Conservation (phyloP, 2,888 invertebrate species). For the Hyposoter dolosus region DNA sequence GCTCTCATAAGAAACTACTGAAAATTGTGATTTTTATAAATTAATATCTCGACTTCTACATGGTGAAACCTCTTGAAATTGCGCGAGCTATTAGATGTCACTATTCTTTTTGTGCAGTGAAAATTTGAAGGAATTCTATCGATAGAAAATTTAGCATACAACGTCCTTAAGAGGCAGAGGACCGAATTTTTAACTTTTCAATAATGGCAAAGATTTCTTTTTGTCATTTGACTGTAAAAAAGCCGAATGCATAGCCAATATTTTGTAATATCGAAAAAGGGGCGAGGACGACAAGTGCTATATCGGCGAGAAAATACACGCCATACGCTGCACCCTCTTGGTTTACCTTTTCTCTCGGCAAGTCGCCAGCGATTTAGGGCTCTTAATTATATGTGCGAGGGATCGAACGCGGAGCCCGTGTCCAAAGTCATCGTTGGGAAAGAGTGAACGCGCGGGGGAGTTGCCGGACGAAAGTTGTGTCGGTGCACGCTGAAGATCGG, state of each 20-base stretch:
- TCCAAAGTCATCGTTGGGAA: conserved; percentile 61
- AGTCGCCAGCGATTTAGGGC: conserved; percentile 82
- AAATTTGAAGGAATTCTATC: too few relatives aligned
- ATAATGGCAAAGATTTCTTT: too few relatives aligned
- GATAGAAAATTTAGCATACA: too few relatives aligned
- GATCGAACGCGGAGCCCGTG: conserved; percentile 74
- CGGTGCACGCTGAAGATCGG: conserved; percentile 25
- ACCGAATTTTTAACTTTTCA: not conserved
- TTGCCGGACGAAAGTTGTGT: conserved; percentile 56
- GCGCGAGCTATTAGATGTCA: too few relatives aligned
- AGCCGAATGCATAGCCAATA: too few relatives aligned
- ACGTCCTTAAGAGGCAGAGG: not conserved
- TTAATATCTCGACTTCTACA: too few relatives aligned
- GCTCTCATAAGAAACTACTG: too few relatives aligned
- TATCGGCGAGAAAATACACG: conserved; percentile 45
- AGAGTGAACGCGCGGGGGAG: conserved; percentile 74
- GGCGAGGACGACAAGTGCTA: conserved; percentile 13
- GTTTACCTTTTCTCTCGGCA: conserved; percentile 41
- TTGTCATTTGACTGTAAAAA: too few relatives aligned
- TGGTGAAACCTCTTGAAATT: too few relatives aligned
- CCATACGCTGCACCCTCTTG: conserved; percentile 13
- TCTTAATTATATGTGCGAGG: conserved; percentile 82
- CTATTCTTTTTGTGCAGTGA: too few relatives aligned
- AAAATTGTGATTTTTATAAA: too few relatives aligned
- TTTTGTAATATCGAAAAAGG: not conserved